Evolutionary conservation across 2,888 invertebrate species (phyloP), one percentile per base, ranked within the genome.

Genomic region (Teinopalpus imperialis): DNA sequence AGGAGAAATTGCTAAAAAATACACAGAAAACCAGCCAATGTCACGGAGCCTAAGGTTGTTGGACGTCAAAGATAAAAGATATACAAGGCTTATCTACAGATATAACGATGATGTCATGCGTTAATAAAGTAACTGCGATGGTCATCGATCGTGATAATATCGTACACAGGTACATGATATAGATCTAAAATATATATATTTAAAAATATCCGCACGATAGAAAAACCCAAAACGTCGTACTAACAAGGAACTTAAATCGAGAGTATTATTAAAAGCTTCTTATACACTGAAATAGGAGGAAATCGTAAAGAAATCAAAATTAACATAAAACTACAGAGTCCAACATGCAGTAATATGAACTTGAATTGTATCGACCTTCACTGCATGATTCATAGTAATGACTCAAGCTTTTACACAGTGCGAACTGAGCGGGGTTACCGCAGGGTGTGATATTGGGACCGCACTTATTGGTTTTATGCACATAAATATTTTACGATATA

Each of bases 331-430:
- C 8, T n/a, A 7, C 16, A 8, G 23, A 26, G 10, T 9, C 12
- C 23, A 48, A 53, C 48, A 48, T 47, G 46, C 50, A 51, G 49
- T 26, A 32, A 20, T 10, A 14, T 10, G 49, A 52, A 52, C 53
- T 57, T 54, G 51, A 53, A 51, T 49, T 32, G 30, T 27, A 50
- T 43, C 50, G 52, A 41, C 57, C 58, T 54, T 56, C 50, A 32
- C 2, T 9, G 7, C 52, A 48, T 61, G 57, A 59, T 51, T 60
- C 56, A 60, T 49, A 43, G 34, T 40, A 51, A 45, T 63, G 59
- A 59, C 48, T 61, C 59, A 61, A 30, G 9, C 40, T 24, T 47
- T 24, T 43, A 45, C 50, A 43, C 20, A 27, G 8, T 14, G 23
- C 4, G 14, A 5, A 29, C 27, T 32, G 21, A 45, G 30, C 26